Percentiles rank a stretch among this genome's conserved stretches.
These are phyloP conservation scores for Cremastobaeus sp. DNA, from an alignment of 2,888 invertebrate genomes.

Conservation along the genomic window DNA sequence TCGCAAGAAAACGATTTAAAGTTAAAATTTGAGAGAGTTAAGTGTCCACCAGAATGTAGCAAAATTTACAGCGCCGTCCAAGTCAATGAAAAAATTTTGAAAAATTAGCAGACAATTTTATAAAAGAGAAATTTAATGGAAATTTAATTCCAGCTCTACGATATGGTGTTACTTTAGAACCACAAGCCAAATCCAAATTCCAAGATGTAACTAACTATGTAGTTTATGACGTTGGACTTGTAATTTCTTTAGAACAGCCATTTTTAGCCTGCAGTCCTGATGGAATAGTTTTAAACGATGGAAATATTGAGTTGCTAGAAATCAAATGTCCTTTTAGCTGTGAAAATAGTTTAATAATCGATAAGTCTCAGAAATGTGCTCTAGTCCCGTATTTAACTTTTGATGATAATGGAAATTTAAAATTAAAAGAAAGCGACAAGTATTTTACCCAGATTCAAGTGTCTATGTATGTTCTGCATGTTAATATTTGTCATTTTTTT, in stretches of 20 bases:
- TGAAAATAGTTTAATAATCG: conserved; percentile 33
- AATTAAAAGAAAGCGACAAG: conserved; percentile 14
- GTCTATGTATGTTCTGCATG: conserved; percentile 35
- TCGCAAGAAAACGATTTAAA: no score
- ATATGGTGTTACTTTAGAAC: neutral
- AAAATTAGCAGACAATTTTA: neutral
- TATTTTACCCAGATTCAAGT: conserved; percentile 32
- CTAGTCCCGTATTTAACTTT: neutral
- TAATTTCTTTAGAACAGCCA: neutral
- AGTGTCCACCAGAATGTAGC: no score
- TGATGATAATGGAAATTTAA: neutral
- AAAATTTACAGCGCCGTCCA: no score
- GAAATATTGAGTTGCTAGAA: conserved; percentile 36
- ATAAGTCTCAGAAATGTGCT: neutral
- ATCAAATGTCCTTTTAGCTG: conserved; percentile 12
- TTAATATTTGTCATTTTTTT: conserved; percentile 23
- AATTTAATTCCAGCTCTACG: neutral
- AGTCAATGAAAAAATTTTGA: neutral
- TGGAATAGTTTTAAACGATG: conserved; percentile 33
- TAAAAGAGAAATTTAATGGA: conserved; percentile 3
- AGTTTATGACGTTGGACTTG: neutral
- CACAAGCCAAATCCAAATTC: neutral
- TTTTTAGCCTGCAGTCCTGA: conserved; percentile 4
- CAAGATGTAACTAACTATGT: neutral
- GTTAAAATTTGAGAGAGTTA: no score